Base-by-base conservation (phyloP, 1,140 invertebrate species). In the Pachypsylla venusta region DNA sequence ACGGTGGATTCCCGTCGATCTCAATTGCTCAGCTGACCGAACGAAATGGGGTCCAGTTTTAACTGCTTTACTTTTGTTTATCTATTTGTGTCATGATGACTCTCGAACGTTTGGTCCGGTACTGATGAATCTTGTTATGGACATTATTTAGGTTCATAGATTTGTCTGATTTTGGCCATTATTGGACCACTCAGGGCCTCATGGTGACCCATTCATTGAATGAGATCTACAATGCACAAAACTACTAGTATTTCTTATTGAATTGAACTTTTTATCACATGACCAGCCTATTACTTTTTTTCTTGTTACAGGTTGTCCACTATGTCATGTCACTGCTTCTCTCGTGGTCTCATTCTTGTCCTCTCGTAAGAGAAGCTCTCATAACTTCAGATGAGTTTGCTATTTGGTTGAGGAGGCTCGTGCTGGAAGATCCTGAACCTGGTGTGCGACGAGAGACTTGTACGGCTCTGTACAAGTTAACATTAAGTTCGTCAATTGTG, bases 361-460 rank as follows among this genome's bases (percentile, higher is more conserved):
- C 79, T 40, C 53, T 48, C 16, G 71, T 74, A 20, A 73, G 80
- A 19, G 73, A 78, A 13, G 75, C 77, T 20, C 68, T 90, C 0
- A 87, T 85, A 66, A 75, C 78, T 5, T 77, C 79, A 16, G 70
- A 78, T 1, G 79, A 83, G 58, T 81, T 86, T 53, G 78, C 81
- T 22, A 71, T 74, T 1, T 88, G 87, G 84, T 68, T 91, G 5
- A 79, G 84, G 39, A 75, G 85, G 67, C 75, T 91, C 2, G 82
- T 89, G 2, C 70, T 92, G 1, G 86, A 90, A 66, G 87, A 90
- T 69, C 86, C 87, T 0, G 88, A 92, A 70, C 86, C 87, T 0
- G 76, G 85, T 55, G 88, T 94, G 0, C 76, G 91, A 24, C 78
- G 87, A 58, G 91, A 95, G 73, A 86, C 89, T 0, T 93, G 90